Evolutionary conservation across 2,113 vertebrate genomes (phyloP).

Genomic region (Callorhinus ursinus): DNA sequence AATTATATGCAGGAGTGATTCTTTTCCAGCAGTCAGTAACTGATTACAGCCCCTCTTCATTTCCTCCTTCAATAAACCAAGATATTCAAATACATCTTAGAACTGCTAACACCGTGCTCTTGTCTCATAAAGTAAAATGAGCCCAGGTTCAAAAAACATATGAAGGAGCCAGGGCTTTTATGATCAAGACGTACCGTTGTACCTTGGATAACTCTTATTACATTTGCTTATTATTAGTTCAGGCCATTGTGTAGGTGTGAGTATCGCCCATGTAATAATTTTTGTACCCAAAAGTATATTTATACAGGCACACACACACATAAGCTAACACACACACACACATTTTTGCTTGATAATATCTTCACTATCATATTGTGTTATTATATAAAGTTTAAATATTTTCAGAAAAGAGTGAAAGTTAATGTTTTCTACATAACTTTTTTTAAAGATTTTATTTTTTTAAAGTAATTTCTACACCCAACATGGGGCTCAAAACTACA

Average conservation of each 20-base stretch:
- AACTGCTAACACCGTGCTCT: neutral
- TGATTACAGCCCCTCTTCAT: neutral
- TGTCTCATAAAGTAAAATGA: neutral
- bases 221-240: neutral
- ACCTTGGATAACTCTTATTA: neutral
- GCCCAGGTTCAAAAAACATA: neutral
- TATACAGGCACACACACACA: neutral
- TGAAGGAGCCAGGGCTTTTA: neutral
- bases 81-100: neutral
- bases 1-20: neutral
- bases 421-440: neutral
- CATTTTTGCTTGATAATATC: neutral
- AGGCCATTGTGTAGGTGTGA: neutral
- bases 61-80: neutral
- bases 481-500: neutral
- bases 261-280: neutral
- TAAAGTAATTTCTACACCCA: neutral
- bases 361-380: neutral
- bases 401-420: neutral
- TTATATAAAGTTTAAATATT: constrained; percentile 7
- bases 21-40: neutral
- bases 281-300: neutral
- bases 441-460: neutral
- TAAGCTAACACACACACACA: neutral
- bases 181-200: neutral